Base-by-base conservation (phyloP, 2,797 vertebrate species). In the Odontamblyopus rebecca region DNA sequence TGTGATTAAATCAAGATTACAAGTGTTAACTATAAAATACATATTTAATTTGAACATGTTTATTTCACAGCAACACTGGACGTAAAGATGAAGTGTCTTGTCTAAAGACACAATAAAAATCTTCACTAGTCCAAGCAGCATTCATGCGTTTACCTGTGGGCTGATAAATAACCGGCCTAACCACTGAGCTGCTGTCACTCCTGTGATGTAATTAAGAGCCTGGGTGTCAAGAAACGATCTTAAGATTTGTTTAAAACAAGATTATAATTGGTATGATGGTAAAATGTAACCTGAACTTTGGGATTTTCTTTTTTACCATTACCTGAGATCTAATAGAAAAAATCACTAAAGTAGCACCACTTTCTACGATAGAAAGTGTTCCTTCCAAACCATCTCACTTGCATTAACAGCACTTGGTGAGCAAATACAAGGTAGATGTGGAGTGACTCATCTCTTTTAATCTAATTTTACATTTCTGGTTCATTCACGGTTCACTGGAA, bases 391-490 rank as follows among this genome's bases (percentile, higher is more conserved):
- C 16, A 9, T 35, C 6, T 18, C 35, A 16, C 29, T 32, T 59
- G 56, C 56, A 59, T 59, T 59, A 29, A 19, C 26, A 59, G 26
- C 26, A 27, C 26, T 15, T 59, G 56, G 15, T 7, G 61, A 18
- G 18, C 30, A 48, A 48, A 48, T 48, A 30, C 27, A 6, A 61
- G 29, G 29, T 30, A n/a, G 18, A 38, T 41, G 32, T n/a, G 61
- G 61, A 62, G 30, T n/a, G 61, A 62, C 61, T 9, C 8, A 62
- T 62, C 61, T 23, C 63, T 16, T 48, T 50, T 65, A 50, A 66
- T 66, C 26, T 50, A 51, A 66, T 66, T 29, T 50, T 18, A 66
- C 64, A 66, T 66, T 27, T 51, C 44, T 50, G 64, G 44, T 48
- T 18, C 51, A 19, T 48, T 29, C 51, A 54, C 30, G 29, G 29